Evolutionary conservation across 2,888 invertebrate species (phyloP), one percentile per base, ranked within the genome.

Genomic region (Pseudoips prasinana): DNA sequence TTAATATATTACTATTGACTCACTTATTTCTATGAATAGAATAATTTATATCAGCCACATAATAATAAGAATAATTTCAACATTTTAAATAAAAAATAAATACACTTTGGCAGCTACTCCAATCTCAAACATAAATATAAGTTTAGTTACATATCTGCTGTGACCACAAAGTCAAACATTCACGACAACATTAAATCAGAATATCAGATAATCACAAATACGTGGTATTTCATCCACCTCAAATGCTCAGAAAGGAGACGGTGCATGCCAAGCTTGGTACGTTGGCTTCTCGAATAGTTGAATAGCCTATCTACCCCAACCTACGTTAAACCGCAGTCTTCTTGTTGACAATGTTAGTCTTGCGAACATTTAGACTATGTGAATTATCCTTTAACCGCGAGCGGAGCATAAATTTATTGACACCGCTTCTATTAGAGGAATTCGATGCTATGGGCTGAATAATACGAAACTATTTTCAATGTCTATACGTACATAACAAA

Each of bases 341-440:
- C 47, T 22, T 54, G 62, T 64, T 69, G 76, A 72, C 75, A 74
- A 71, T 67, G 71, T 69, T 68, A 67, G 64, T 58, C 64, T 65
- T 63, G 59, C 50, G 54, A 64, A 74, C 71, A 75, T 78, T 75
- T 66, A 65, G 72, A 72, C 70, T 72, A 80, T 80, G 73, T 67
- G 67, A 72, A 62, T 63, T 64, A 78, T 77, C 67, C 65, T 62
- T 57, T 56, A 65, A 64, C 73, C 70, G 55, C 70, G 41, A 46
- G 55, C 65, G 66, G 61, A 56, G 62, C 64, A 62, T 67, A 69
- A 73, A 75, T 77, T 60, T 76, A 76, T 71, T 70, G 71, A 73
- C 73, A 64, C 65, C 54, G 63, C 58, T 56, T 64, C 52, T 62
- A 63, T 62, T 54, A 52, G 37, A 58, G 57, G 56, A 50, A 60